Conservation (phyloP, 2,888 invertebrate genomes). For the Drosophila eohydei region DNA sequence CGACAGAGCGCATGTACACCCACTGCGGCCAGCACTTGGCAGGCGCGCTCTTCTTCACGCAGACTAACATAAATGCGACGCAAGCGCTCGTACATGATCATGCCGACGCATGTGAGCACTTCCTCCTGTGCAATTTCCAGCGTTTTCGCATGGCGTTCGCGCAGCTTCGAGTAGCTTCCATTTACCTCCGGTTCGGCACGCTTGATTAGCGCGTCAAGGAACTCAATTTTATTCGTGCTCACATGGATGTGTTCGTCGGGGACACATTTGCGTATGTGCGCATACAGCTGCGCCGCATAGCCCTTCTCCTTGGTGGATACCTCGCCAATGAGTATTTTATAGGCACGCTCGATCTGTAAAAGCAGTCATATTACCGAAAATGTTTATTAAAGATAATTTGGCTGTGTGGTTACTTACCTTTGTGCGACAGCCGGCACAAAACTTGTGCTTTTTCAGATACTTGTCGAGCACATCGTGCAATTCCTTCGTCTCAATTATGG, state of each 20-base stretch:
- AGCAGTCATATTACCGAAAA: neutral
- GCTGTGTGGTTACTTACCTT: constrained; percentile 88
- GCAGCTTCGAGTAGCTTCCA: constrained; percentile 88
- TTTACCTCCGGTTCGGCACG: constrained; percentile 96
- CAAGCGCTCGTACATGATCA: constrained; percentile 95
- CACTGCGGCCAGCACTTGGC: constrained; percentile 95
- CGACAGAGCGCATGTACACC: constrained; percentile 94
- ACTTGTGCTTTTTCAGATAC: constrained; percentile 96
- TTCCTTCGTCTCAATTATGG: constrained; percentile 93
- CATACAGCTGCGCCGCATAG: constrained; percentile 93
- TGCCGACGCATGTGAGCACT: constrained; percentile 96
- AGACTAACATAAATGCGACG: constrained; percentile 94
- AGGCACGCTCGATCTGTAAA: constrained; percentile 89
- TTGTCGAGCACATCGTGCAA: constrained; percentile 94
- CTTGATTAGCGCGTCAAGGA: constrained; percentile 94
- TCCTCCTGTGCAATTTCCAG: constrained; percentile 98
- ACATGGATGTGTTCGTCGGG: constrained; percentile 95
- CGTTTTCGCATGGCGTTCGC: constrained; percentile 98
- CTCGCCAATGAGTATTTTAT: constrained; percentile 93
- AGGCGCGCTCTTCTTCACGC: constrained; percentile 96
- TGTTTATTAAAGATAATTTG: neutral
- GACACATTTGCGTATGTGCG: constrained; percentile 94
- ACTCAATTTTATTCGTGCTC: constrained; percentile 92
- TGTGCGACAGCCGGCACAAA: constrained; percentile 96
- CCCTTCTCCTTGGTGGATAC: constrained; percentile 95